Base-by-base conservation (phyloP, 2,113 vertebrate genomes). In the Morone chrysops region DNA sequence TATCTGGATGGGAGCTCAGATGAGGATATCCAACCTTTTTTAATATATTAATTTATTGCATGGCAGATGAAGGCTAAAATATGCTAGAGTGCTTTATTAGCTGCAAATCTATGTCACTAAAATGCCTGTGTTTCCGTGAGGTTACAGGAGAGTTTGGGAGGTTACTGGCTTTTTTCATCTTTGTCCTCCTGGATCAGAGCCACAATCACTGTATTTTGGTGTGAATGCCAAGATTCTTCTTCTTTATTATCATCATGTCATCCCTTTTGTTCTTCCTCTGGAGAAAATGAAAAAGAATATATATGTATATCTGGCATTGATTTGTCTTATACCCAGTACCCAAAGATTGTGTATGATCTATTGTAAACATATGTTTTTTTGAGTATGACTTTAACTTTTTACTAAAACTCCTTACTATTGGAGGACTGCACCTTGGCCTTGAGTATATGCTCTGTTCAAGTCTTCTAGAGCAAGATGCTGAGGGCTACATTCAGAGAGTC, bases 31-130 rank as follows among this genome's bases (percentile, higher is more conserved):
- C 86, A 83, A 81, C 90, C 87, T 77, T 91, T 94, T 91, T 93
- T 94, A 91, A 93, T 93, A 89, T 89, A 94, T 94, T 92, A 92
- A 94, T 93, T 90, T 90, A 84, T 80, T 85, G 84, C 89, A 86
- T 75, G 76, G 89, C 72, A 84, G 82, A 87, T 89, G 90, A 89
- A 78, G 75, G 65, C 77, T 90, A 70, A 88, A 80, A 89, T 88
- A 81, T 77, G 84, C 84, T 63, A 8, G 75, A 82, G 83, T 88
- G 82, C 81, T 92, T 91, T 86, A 91, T 89, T 88, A 86, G 88
- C 85, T 84, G 89, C 82, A 85, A 84, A 85, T 82, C 74, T 84
- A 40, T 78, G 87, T 78, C 85, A 79, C 75, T 90, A 83, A 88
- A 72, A 90, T 79, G 67, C 57, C 56, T 88, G 89, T 88, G 88